phyloP scores from a whole-genome alignment of 2,113 vertebrate genomes.

The Lampris incognitus region DNA sequence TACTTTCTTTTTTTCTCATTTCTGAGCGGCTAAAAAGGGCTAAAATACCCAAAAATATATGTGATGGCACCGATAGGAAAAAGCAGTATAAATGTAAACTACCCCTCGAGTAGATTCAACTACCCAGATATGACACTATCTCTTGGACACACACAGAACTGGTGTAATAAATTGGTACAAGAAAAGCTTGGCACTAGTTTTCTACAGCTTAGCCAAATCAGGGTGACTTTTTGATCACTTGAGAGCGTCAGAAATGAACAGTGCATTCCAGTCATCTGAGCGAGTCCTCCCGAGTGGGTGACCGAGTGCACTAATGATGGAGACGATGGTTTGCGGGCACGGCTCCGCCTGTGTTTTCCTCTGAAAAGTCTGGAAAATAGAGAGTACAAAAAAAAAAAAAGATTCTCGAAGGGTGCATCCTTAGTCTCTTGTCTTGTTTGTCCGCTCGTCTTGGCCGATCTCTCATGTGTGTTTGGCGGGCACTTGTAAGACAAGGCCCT shows the following conservation, averaged over 20 bases:
- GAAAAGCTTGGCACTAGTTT: conserved; percentile 54
- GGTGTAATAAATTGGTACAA: conserved; percentile 62
- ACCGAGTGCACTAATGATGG: conserved; percentile 69
- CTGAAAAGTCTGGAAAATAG: conserved; percentile 64
- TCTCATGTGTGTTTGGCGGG: conserved; percentile 64
- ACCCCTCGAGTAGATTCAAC: conserved; percentile 26
- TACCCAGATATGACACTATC: conserved; percentile 39
- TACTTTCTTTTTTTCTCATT: conserved; percentile 46
- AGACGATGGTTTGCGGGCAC: conserved; percentile 65
- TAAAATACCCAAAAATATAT: conserved; percentile 64
- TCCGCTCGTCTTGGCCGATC: conserved; percentile 55
- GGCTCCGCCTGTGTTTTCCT: conserved; percentile 53
- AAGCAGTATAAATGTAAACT: conserved; percentile 54
- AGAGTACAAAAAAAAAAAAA: conserved; percentile 38
- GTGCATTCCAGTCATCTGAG: conserved; percentile 56
- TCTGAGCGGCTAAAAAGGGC: conserved; percentile 55
- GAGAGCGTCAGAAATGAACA: conserved; percentile 71
- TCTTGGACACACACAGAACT: conserved; percentile 44
- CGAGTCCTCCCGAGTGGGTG: conserved; percentile 61
- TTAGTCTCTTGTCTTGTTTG: conserved; percentile 67
- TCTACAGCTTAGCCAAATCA: conserved; percentile 61
- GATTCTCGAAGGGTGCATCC: conserved; percentile 62
- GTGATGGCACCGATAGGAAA: conserved; percentile 67
- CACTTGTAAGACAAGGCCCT: conserved; percentile 67
- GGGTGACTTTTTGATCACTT: conserved; percentile 70